A percentile compares a stretch with the other conserved stretches of the same genome.
phyloP scores from a whole-genome alignment of 2,113 vertebrate genomes.

The Poicephalus gulielmi region DNA sequence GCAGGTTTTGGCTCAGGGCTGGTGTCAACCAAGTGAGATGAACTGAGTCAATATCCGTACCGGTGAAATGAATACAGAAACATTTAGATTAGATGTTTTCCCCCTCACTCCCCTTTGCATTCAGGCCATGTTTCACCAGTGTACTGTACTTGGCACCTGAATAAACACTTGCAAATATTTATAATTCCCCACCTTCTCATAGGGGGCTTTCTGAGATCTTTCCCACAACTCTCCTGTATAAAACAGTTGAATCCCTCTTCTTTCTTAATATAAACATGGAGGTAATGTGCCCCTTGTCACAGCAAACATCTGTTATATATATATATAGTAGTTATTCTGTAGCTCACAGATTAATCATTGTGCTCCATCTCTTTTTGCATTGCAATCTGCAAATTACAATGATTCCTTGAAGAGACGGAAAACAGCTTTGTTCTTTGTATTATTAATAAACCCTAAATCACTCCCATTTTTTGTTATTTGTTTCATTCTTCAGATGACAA shows the following conservation, averaged over 20 bases:
- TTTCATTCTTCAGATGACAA: slow-evolving; percentile 35
- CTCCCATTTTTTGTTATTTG: not conserved
- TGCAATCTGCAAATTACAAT: slow-evolving; percentile 64
- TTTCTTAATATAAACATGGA: slow-evolving; percentile 74
- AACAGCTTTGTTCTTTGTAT: slow-evolving; percentile 61
- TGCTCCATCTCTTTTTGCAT: slow-evolving; percentile 64
- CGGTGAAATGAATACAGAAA: slow-evolving; percentile 60
- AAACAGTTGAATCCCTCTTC: slow-evolving; percentile 57
- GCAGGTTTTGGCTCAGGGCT: slow-evolving; percentile 29
- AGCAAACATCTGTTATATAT: slow-evolving; percentile 71
- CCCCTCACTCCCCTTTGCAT: not conserved
- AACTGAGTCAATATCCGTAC: slow-evolving; percentile 51
- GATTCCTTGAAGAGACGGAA: slow-evolving; percentile 61
- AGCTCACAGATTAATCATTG: slow-evolving; percentile 71
- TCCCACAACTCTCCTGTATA: slow-evolving; percentile 44
- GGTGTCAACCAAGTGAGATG: slow-evolving; percentile 50
- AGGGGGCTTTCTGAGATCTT: slow-evolving; percentile 48
- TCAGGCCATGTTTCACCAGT: not conserved
- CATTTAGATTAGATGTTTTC: slow-evolving; percentile 19
- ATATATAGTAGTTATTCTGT: slow-evolving; percentile 52
- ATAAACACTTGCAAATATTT: slow-evolving; percentile 73
- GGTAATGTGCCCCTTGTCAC: slow-evolving; percentile 78
- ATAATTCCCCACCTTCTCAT: slow-evolving; percentile 65
- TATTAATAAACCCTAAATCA: slow-evolving; percentile 44
- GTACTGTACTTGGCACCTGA: slow-evolving; percentile 72